Base-by-base conservation (phyloP, 2,888 invertebrate species). In the Cataglyphis rosenhaueri region DNA sequence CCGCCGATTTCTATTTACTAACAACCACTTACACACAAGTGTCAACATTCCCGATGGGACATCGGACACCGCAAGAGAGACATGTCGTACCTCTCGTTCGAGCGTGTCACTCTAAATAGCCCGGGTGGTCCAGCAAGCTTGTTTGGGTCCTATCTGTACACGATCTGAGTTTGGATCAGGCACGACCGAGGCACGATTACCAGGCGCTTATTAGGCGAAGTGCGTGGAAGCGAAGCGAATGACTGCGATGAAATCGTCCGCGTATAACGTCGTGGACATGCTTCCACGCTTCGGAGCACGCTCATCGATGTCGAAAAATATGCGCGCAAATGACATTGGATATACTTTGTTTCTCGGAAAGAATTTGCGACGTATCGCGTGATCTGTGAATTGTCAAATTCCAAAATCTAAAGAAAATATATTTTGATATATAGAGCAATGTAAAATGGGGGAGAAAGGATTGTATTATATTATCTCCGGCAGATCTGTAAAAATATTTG, bases 1-100 rank as follows among this genome's bases (percentile, higher is more conserved):
- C 68, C 73, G 75, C 25, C 25, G 65, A 84, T 84, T 78, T 61
- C 55, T 61, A 55, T 75, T 65, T 85, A 78, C 62, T 32, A 81
- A 62, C 74, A 62, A 73, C 59, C 84, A 78, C 85, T 89, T 90
- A 87, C 44, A 44, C 3, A 15, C 89, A 91, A 86, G 91, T 91
- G 91, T 91, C 88, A 91, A 89, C 89, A 86, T 91, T 87, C 89
- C 76, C 86, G 86, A 68, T 83, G 84, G 83, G 91, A 91, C 84
- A 91, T 85, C 86, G 83, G 91, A 91, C 87, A 91, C 91, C 91
- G 62, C 85, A 38, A 83, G 70, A n/a, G n/a, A 6, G 78, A 44
- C 52, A 32, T 62, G 75, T 79, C 87, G 85, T 83, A 86, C 84
- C 79, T 86, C 84, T 70, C 84, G 78, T 75, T 61, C 71, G 35